Conservation (phyloP, 2,797 vertebrate genomes). For the Synanceia verrucosa region DNA sequence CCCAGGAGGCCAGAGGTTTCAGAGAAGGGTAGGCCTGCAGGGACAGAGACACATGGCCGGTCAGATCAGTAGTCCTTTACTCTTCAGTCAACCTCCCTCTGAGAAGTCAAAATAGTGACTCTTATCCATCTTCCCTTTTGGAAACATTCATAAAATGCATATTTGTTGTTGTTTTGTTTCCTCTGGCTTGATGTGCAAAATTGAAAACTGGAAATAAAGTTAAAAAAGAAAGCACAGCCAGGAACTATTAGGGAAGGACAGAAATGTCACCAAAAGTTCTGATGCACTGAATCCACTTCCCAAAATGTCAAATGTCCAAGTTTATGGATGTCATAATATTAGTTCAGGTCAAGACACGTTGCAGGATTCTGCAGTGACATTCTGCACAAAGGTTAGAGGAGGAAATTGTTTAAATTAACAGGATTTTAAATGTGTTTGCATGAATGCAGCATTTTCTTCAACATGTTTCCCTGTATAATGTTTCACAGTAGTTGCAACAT, state of each 20-base stretch:
- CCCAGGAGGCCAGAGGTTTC: slow-evolving; percentile 92
- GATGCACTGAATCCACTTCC: slow-evolving; percentile 5
- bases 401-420: neutral
- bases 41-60: neutral
- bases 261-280: slow-evolving; percentile 7
- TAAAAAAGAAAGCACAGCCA: slow-evolving; percentile 12
- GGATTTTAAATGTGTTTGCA: neutral
- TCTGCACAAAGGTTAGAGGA: neutral
- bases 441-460: neutral
- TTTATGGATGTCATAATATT: neutral
- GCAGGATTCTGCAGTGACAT: neutral
- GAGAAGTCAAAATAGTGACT: too few species aligned
- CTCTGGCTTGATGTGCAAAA: too few species aligned
- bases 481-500: neutral
- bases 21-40: slow-evolving; percentile 89
- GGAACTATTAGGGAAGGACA: neutral
- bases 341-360: neutral
- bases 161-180: too few species aligned
- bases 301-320: slow-evolving; percentile 7
- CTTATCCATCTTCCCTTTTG: too few species aligned
- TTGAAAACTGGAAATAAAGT: too few species aligned
- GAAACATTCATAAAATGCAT: too few species aligned
- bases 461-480: neutral
- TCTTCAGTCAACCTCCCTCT: too few species aligned
- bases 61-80: too few species aligned